Conservation (phyloP, 2,888 invertebrate genomes). For the Gastrophysa polygoni region DNA sequence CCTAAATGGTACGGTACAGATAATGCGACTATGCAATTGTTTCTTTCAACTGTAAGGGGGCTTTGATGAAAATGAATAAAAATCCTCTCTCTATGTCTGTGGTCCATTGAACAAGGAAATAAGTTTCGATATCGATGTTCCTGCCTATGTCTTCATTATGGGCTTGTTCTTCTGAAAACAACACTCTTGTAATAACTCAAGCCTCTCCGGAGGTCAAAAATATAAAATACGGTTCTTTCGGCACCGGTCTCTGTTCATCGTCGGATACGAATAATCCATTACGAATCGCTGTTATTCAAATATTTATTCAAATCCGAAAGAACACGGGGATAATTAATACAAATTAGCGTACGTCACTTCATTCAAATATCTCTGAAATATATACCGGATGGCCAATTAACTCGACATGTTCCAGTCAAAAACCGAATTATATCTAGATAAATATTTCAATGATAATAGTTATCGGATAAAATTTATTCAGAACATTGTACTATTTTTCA, state of each 20-base stretch:
- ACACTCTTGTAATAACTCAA: conserved; percentile 27
- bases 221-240: conserved; percentile 26
- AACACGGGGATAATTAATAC: conserved; percentile 38
- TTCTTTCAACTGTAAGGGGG: too few relatives aligned
- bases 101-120: conserved; percentile 10
- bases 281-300: conserved; percentile 9
- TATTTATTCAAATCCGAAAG: conserved; percentile 5
- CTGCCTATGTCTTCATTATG: conserved; percentile 19
- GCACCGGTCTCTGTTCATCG: conserved; percentile 25
- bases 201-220: conserved; percentile 26
- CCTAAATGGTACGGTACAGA: too few relatives aligned
- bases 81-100: conserved; percentile 3
- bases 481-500: too few relatives aligned
- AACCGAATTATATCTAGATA: neutral
- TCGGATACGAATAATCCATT: conserved; percentile 4
- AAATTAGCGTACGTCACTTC: conserved; percentile 39
- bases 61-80: neutral
- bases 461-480: too few relatives aligned
- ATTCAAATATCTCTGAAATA: conserved; percentile 17
- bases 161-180: conserved; percentile 19
- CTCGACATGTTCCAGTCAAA: neutral
- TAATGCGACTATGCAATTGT: too few relatives aligned
- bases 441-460: neutral
- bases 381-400: neutral
- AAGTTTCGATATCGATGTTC: conserved; percentile 21